Conservation (phyloP, 2,797 vertebrate species). For the Knipowitschia caucasica region DNA sequence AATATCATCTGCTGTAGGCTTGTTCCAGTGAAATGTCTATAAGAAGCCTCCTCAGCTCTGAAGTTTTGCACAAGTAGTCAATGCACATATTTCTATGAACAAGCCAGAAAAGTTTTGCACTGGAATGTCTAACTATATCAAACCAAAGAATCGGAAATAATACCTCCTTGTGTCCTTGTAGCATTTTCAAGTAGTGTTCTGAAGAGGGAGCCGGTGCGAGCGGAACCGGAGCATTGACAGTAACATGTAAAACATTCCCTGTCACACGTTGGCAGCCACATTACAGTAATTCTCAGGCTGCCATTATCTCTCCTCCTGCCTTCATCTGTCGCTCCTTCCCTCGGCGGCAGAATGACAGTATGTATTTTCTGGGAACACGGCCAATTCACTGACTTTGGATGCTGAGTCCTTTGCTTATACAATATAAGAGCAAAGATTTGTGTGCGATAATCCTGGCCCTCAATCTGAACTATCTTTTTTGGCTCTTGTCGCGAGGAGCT, state of each 20-base stretch:
- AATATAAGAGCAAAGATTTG: constrained; percentile 77
- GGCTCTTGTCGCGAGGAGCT: constrained; percentile 65
- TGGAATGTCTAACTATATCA: constrained; percentile 40
- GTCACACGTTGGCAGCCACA: constrained; percentile 56
- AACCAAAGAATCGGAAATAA: constrained; percentile 49
- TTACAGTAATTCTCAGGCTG: constrained; percentile 49
- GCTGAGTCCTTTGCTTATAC: constrained; percentile 76
- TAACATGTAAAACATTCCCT: constrained; percentile 54
- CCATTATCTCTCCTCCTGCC: constrained; percentile 42
- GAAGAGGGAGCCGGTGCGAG: constrained; percentile 27
- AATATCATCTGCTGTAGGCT: too few relatives aligned
- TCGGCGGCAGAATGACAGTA: constrained; percentile 55
- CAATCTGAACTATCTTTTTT: constrained; percentile 69
- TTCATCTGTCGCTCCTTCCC: constrained; percentile 49
- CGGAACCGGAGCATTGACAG: constrained; percentile 46
- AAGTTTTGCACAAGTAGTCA: too few relatives aligned
- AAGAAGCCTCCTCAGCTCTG: too few relatives aligned
- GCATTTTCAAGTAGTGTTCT: constrained; percentile 44
- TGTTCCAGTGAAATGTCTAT: too few relatives aligned
- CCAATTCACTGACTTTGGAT: constrained; percentile 78
- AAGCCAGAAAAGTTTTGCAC: constrained; percentile 21
- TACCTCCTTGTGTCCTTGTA: constrained; percentile 54
- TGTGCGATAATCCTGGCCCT: constrained; percentile 74
- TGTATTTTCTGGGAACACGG: constrained; percentile 67
- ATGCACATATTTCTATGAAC: too few relatives aligned